Percentiles rank a stretch among this genome's conserved stretches.
phyloP scores from a whole-genome alignment of 2,888 invertebrate species.

The Dryomyza anilis region DNA sequence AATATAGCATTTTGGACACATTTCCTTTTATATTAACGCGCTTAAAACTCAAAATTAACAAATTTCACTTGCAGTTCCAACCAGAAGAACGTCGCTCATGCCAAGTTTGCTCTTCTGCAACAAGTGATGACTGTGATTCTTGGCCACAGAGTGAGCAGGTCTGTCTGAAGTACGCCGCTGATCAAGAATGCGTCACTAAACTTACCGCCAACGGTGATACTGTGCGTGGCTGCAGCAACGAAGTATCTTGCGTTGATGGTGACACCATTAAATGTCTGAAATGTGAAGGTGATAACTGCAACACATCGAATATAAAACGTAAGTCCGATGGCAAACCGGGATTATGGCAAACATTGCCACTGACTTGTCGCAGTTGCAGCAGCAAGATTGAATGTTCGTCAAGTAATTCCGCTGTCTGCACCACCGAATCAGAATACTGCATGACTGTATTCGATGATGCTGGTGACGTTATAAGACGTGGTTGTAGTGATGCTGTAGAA shows the following conservation, averaged over 20 bases:
- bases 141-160: conserved; percentile 35
- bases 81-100: conserved; percentile 49
- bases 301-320: conserved; percentile 44
- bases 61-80: conserved; percentile 41
- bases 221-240: conserved; percentile 47
- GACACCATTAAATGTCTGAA: conserved; percentile 36
- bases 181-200: conserved; percentile 44
- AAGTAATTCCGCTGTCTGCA: conserved; percentile 7
- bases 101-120: conserved; percentile 45
- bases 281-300: conserved; percentile 46
- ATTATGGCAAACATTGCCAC: conserved; percentile 50
- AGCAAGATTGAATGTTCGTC: conserved; percentile 35
- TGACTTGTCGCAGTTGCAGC: conserved; percentile 46
- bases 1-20: too few relatives aligned
- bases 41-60: too few relatives aligned
- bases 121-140: conserved; percentile 37
- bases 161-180: conserved; percentile 41
- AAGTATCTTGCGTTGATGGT: conserved; percentile 38
- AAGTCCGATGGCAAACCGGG: conserved; percentile 48
- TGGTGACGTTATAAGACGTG: conserved; percentile 42
- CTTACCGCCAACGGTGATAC: conserved; percentile 42
- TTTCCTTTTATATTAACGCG: too few relatives aligned
- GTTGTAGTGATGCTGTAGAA: conserved; percentile 50
- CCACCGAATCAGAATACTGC: conserved; percentile 44
- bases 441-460: conserved; percentile 47